Evolutionary conservation across 1,140 invertebrate species (phyloP).

Genomic region (Ceratina australensis): DNA sequence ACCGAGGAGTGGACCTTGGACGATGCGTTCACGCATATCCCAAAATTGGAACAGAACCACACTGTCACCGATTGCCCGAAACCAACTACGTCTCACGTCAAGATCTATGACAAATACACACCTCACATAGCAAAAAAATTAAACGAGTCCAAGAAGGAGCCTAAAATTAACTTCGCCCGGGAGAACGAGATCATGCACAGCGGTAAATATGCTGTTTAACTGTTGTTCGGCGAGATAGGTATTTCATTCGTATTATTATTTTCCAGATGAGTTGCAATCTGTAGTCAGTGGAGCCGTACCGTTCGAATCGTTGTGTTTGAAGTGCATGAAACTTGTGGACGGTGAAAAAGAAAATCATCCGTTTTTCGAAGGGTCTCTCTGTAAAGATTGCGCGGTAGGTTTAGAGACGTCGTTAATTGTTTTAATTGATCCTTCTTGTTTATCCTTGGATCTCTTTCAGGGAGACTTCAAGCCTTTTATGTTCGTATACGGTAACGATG

Average conservation of each 20-base stretch:
- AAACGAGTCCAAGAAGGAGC: conserved; percentile 58
- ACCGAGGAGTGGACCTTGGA: conserved; percentile 66
- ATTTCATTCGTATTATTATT: background rate
- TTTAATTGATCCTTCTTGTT: background rate
- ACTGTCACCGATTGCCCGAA: background rate
- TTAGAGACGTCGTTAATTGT: background rate
- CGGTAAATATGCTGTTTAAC: conserved; percentile 37
- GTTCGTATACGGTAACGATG: conserved; percentile 71
- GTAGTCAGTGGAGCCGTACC: conserved; percentile 21
- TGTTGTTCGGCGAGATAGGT: background rate
- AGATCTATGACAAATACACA: conserved; percentile 64
- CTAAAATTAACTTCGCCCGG: conserved; percentile 51
- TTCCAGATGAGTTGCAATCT: conserved; percentile 54
- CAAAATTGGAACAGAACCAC: background rate
- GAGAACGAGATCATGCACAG: conserved; percentile 62
- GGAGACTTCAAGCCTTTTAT: conserved; percentile 68
- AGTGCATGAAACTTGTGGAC: conserved; percentile 59
- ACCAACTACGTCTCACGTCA: conserved; percentile 25
- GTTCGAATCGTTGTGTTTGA: conserved; percentile 65
- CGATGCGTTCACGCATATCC: conserved; percentile 61
- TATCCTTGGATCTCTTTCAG: conserved; percentile 51
- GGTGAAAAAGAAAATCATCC: conserved; percentile 64
- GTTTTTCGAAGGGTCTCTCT: conserved; percentile 68
- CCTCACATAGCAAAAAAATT: conserved; percentile 58
- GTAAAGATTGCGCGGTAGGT: conserved; percentile 67